These are phyloP conservation scores for Ploceus nigricollis DNA, from an alignment of 2,113 vertebrate species.

Conservation along the genomic window DNA sequence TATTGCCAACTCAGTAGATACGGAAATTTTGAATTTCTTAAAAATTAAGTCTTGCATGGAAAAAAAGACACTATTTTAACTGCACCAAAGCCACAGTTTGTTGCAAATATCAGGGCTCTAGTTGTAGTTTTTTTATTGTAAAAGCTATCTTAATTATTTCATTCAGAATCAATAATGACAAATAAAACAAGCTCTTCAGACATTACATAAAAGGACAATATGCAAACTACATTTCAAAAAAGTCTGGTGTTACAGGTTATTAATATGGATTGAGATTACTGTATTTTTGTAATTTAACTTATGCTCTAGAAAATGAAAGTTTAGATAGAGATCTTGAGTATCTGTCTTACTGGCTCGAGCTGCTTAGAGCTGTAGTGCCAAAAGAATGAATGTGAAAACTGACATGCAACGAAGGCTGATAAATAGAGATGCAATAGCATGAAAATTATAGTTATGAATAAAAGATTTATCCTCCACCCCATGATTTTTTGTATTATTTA, in stretches of 20 bases:
- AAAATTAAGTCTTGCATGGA: neutral
- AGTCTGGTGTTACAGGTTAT: neutral
- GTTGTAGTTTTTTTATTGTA: neutral
- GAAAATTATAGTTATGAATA: constrained; percentile 58
- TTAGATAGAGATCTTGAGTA: neutral
- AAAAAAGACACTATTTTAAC: neutral
- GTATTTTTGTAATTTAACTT: constrained; percentile 11
- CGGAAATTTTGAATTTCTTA: neutral
- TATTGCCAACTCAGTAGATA: neutral
- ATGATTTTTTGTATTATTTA: constrained; percentile 23
- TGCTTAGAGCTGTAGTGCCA: neutral
- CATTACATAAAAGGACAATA: neutral
- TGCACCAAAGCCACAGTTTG: neutral
- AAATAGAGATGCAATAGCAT: constrained; percentile 44
- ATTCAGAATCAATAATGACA: neutral
- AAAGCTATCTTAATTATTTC: neutral
- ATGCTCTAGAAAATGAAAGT: constrained; percentile 9
- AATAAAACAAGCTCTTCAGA: constrained; percentile 17
- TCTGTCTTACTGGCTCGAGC: neutral
- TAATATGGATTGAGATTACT: neutral
- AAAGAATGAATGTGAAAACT: constrained; percentile 37
- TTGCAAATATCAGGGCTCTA: neutral
- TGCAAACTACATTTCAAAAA: neutral
- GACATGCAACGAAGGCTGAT: constrained; percentile 42
- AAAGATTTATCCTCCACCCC: constrained; percentile 28